phyloP scores from a whole-genome alignment of 1,140 invertebrate species.

The Dolichoris vasculosae region DNA sequence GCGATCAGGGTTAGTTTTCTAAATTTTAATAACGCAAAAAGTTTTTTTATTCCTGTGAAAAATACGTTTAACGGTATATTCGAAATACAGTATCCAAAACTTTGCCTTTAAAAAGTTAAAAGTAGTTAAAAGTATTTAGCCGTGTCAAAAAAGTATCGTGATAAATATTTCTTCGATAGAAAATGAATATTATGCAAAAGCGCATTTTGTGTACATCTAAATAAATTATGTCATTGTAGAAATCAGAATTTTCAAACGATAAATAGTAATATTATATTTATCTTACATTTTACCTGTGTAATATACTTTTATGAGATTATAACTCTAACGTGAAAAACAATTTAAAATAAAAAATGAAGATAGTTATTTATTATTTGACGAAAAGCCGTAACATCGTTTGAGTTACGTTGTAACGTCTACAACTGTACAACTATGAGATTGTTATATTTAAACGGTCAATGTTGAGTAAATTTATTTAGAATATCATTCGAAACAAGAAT shows the following conservation, averaged over 20 bases:
- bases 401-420: background rate
- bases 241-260: background rate
- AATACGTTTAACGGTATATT: background rate
- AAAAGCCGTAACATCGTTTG: background rate
- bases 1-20: no score
- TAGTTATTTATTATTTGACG: background rate
- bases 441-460: background rate
- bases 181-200: background rate
- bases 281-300: background rate
- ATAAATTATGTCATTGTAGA: background rate
- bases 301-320: background rate
- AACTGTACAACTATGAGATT: background rate
- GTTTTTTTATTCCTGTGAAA: background rate
- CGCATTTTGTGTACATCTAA: background rate
- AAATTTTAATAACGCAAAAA: no score
- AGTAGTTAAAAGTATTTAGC: background rate
- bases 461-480: background rate
- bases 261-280: conserved; percentile 16
- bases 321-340: background rate
- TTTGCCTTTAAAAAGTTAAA: background rate
- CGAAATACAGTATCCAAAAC: background rate
- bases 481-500: background rate
- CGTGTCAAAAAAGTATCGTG: background rate
- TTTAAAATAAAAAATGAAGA: background rate
- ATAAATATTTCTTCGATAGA: background rate